Evolutionary conservation across 2,888 invertebrate species (phyloP).

Genomic region (Marronus borbonicus): DNA sequence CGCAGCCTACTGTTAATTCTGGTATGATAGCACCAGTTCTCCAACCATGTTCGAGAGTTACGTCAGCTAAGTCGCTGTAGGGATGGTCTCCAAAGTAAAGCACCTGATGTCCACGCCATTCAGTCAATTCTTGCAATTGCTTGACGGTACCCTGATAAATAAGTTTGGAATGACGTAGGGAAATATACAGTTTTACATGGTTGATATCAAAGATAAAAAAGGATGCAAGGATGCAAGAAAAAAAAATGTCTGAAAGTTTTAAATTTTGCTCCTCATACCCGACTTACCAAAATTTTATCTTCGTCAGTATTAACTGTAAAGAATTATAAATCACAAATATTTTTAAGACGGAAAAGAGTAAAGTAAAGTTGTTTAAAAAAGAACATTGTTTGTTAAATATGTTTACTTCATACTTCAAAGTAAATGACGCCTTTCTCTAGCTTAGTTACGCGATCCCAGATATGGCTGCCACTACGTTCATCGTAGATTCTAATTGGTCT

Average conservation of each 20-base stretch:
- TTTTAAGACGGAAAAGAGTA: constrained; percentile 22
- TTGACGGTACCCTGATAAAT: constrained; percentile 87
- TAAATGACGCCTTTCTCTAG: constrained; percentile 93
- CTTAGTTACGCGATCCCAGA: constrained; percentile 92
- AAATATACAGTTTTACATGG: background rate
- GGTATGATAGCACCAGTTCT: constrained; percentile 97
- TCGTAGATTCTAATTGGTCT: constrained; percentile 93
- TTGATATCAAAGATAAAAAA: background rate
- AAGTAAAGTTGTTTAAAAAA: background rate
- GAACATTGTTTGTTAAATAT: constrained; percentile 36
- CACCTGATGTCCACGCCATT: constrained; percentile 93
- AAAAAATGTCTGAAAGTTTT: background rate
- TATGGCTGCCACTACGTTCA: constrained; percentile 83
- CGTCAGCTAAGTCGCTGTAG: constrained; percentile 96
- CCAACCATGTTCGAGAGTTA: constrained; percentile 97
- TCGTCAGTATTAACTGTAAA: constrained; percentile 30
- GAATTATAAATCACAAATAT: constrained; percentile 25
- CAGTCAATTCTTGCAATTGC: constrained; percentile 92
- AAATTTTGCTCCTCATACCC: constrained; percentile 2
- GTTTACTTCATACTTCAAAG: constrained; percentile 80
- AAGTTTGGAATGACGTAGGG: constrained; percentile 2
- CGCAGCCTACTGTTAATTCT: constrained; percentile 85
- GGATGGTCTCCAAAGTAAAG: constrained; percentile 99
- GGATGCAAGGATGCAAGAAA: background rate
- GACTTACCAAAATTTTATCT: constrained; percentile 29